Conservation (phyloP, 2,797 vertebrate genomes). For the Anas flavirostris region DNA sequence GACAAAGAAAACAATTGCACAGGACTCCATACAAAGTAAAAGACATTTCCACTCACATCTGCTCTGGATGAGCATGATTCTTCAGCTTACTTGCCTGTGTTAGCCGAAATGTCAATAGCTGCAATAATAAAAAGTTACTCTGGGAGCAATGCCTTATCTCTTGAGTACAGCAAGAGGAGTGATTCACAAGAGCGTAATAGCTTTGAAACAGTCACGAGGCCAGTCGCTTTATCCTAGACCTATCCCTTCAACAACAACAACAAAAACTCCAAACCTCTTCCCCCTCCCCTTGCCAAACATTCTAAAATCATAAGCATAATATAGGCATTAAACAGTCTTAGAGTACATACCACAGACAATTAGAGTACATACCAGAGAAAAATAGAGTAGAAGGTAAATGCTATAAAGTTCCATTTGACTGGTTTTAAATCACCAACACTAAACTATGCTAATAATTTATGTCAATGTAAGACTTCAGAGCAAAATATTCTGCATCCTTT, state of each 20-base stretch:
- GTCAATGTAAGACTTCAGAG: not conserved
- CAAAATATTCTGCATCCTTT: not conserved
- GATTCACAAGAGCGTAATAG: not conserved
- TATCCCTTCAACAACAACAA: not conserved
- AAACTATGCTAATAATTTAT: not conserved
- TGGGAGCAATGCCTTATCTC: not conserved
- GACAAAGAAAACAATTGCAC: accelerated
- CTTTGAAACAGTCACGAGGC: accelerated
- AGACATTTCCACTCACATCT: not conserved
- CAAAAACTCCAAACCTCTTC: not conserved
- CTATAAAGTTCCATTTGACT: accelerated
- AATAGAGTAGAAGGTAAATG: not conserved
- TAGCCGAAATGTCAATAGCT: not conserved
- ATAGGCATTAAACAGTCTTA: not conserved
- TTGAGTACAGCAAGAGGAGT: not conserved
- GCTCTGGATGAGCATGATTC: not conserved
- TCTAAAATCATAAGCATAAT: not conserved
- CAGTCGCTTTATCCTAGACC: not conserved
- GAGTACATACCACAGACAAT: not conserved
- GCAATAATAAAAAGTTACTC: not conserved
- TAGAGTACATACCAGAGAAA: not conserved
- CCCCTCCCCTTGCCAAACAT: not conserved
- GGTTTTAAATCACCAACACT: not conserved
- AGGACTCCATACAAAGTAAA: accelerated
- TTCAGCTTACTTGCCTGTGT: not conserved